Base-by-base conservation (phyloP, 1,140 invertebrate species). In the Octopus bimaculoides region DNA sequence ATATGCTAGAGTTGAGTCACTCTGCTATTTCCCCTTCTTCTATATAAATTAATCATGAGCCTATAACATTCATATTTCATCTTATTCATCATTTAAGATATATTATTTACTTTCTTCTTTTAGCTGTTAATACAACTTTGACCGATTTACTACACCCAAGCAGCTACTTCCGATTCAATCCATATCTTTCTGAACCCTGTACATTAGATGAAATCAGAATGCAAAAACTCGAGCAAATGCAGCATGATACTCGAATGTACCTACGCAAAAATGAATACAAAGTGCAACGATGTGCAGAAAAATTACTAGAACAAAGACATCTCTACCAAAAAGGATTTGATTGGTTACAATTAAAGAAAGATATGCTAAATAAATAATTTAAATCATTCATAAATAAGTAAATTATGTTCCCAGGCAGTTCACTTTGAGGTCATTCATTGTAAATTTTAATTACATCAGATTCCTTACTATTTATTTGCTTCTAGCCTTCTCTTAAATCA, bases 91-190 rank as follows among this genome's bases (percentile, higher is more conserved):
- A 12, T 26, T 66, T 8, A 66, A 41, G 26, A 41, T 3, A 41
- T 41, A 41, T 41, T 41, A 41, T 41, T 41, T 75, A 75, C 75
- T 75, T 20, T 80, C 52, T 82, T 17, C 75, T 84, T 86, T n/a
- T 82, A 90, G 89, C 81, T 79, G 86, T 89, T 9, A 96, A 98
- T 87, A 93, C 93, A 69, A 93, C 94, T 74, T 87, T 98, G 78
- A 94, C 94, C 84, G 96, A 97, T 89, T 89, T 97, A 71, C 89
- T 98, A 17, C 94, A 95, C 17, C 92, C 93, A 1, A 91, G 93
- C 41, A 92, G 93, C 26, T 98, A 98, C 89, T 98, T 93, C 86
- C 92, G 97, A 9, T 95, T 98, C 88, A 98, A 98, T 90, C 97
- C 97, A 0, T 96, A 96, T 84, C 90, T 98, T 56, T 94, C 93